Conservation (phyloP, 2,113 vertebrate species). For the Ammodytes marinus region DNA sequence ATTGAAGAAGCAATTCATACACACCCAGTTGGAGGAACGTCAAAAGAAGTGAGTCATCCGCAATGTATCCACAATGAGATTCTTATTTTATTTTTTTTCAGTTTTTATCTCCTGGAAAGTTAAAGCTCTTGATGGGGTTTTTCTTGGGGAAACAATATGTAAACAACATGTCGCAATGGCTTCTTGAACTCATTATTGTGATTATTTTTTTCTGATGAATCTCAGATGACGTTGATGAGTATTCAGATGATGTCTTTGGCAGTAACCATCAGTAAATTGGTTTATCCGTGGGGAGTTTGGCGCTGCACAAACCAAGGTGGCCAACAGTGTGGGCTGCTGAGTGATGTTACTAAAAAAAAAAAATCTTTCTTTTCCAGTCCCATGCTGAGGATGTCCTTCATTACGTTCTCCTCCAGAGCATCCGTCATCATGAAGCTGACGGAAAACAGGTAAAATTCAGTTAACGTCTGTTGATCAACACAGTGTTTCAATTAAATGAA, state of each 20-base stretch:
- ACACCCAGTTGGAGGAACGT: constrained; percentile 2
- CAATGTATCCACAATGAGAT: neutral
- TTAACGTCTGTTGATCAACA: neutral
- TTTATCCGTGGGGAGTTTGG: neutral
- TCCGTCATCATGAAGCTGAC: constrained; percentile 90
- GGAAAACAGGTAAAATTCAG: constrained; percentile 86
- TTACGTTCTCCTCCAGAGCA: constrained; percentile 90
- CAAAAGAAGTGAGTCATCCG: constrained; percentile 17
- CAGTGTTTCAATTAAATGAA: neutral
- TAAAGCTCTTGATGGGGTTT: neutral
- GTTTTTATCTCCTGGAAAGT: neutral
- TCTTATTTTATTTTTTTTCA: neutral
- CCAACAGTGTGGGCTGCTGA: neutral
- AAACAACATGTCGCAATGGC: neutral
- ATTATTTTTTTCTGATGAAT: neutral
- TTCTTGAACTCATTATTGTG: too few species aligned
- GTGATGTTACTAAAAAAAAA: neutral
- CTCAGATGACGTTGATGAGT: constrained; percentile 18
- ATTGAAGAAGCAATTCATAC: neutral
- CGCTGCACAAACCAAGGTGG: neutral
- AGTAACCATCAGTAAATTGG: neutral
- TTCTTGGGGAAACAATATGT: neutral
- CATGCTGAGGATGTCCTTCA: constrained; percentile 92
- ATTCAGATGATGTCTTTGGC: neutral
- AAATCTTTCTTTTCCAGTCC: constrained; percentile 83